Conservation (phyloP, 2,113 vertebrate genomes). For the Todiramphus saurophagus region DNA sequence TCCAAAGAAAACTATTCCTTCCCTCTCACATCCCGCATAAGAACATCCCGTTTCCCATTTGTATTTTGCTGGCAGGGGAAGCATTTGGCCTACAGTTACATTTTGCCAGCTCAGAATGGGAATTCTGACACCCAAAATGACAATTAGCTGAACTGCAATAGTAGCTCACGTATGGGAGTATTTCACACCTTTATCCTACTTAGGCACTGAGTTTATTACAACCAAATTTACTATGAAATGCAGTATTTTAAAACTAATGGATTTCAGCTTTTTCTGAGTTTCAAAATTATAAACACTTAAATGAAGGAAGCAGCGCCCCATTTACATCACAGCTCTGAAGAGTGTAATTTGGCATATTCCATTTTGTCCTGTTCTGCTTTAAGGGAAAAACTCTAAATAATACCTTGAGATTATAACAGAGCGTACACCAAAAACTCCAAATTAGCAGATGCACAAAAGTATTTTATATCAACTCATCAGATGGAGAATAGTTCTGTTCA, state of each 20-base stretch:
- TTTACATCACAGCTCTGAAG: not conserved
- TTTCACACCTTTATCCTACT: not conserved
- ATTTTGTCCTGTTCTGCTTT: not conserved
- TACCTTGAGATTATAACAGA: not conserved
- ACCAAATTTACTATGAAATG: not conserved
- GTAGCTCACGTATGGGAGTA: not conserved
- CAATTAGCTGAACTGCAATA: not conserved
- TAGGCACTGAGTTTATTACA: not conserved
- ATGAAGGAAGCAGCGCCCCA: accelerated
- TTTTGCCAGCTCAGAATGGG: not conserved
- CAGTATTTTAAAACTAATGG: not conserved
- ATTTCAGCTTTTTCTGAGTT: not conserved
- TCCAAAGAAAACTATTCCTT: not conserved
- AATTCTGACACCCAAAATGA: not conserved
- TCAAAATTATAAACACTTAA: not conserved
- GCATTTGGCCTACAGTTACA: not conserved
- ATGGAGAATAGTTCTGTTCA: not conserved
- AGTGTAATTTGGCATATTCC: not conserved
- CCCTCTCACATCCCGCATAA: not conserved
- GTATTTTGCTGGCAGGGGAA: not conserved
- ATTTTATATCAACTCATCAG: not conserved
- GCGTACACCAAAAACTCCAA: not conserved
- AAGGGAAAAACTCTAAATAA: not conserved
- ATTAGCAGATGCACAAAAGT: not conserved
- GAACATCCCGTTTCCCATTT: not conserved